Percentiles rank a stretch among this genome's conserved stretches.
Conservation (phyloP, 1,140 invertebrate species). For the Drosophila melanica region DNA sequence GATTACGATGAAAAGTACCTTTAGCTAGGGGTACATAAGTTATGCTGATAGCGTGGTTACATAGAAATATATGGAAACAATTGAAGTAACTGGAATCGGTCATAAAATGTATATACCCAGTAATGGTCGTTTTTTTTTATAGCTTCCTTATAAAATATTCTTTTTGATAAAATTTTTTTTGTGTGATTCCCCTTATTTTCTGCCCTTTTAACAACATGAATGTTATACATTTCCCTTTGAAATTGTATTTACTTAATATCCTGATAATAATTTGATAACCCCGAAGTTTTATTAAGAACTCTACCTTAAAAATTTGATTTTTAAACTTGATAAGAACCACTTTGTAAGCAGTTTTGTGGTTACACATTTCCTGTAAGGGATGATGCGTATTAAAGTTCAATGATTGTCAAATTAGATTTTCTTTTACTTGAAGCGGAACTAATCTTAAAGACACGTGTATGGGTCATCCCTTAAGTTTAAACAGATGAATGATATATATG, state of each 20-base stretch:
- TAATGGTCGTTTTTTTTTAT: no score
- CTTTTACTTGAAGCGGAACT: slow-evolving; percentile 26
- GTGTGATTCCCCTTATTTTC: background rate
- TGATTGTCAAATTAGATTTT: slow-evolving; percentile 47
- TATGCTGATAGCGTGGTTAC: background rate
- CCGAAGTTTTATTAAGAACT: background rate
- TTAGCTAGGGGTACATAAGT: slow-evolving; percentile 15
- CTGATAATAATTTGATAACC: background rate
- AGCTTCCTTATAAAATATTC: no score
- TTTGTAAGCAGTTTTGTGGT: background rate
- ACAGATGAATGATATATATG: slow-evolving; percentile 7
- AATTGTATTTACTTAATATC: background rate
- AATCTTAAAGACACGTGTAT: slow-evolving; percentile 39
- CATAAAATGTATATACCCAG: no score
- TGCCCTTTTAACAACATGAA: background rate
- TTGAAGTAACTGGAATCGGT: background rate
- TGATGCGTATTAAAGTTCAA: slow-evolving; percentile 16
- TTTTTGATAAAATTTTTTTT: no score
- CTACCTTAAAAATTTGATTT: background rate
- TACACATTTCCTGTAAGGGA: slow-evolving; percentile 8
- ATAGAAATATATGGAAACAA: background rate
- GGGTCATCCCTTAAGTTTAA: slow-evolving; percentile 8
- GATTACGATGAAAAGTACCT: slow-evolving; percentile 2
- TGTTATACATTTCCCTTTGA: background rate
- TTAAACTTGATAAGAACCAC: background rate